Evolutionary conservation across 1,140 invertebrate species (phyloP), one percentile per base, ranked within the genome.

Genomic region (Propsilocerus akamusi): DNA sequence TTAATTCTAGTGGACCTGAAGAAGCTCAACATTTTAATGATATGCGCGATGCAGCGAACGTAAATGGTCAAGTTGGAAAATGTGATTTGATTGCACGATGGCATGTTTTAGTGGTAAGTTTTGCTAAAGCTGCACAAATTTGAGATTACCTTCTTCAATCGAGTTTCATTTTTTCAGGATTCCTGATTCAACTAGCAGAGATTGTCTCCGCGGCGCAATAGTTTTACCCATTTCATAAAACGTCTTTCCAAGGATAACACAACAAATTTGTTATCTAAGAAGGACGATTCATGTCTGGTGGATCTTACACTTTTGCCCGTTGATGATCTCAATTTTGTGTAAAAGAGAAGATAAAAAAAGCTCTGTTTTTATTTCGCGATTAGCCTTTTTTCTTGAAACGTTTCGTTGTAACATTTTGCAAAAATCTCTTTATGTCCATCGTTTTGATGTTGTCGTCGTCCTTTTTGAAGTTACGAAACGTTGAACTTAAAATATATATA

Each of bases 1-100:
- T 88, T 58, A 93, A 87, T 65, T 87, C 87, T 53, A 92, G 88
- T 22, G 89, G 90, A 14, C 81, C 88, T 46, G 91, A 95, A 58
- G 89, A 94, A 64, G 69, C 83, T n/a, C 77, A 85, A 7, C 92
- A 96, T 62, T 97, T 92, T 91, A 81, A 84, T 59, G 91, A 95
- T 57, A 91, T 96, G 76, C 74, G 76, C 25, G 72, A 75, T 41
- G 65, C 74, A 28, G 59, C 63, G 4, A 41, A 20, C 11, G 14
- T 41, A 5, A 41, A 41, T 10, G 34, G 34, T 7, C 34, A 41
- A 20, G 34, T 41, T 22, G 34, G 34, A 6, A 65, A 65, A 49
- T 63, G 63, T 17, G 63, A 65, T 53, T 57, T 65, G 30, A 48
- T 65, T 32, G 60, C 61, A 10, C 71, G 81, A 3, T 86, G 83